Base-by-base conservation (phyloP, 2,888 invertebrate species). In the Caenorhabditis becei region DNA sequence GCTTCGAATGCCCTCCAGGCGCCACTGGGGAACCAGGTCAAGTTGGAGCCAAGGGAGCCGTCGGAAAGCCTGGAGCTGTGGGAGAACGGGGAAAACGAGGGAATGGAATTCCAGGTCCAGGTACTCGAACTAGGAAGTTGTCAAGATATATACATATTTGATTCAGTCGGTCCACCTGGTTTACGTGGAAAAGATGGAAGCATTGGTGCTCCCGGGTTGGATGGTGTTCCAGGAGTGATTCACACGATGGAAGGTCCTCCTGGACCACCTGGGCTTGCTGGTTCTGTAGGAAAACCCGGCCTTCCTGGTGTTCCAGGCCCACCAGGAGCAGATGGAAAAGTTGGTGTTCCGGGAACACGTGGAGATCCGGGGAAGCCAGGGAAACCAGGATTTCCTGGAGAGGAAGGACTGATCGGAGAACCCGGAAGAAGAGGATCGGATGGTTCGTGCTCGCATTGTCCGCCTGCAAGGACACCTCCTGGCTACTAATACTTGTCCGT, bases 1-100 rank as follows among this genome's bases (percentile, higher is more conserved):
- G 77, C 18, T 69, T 77, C 18, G 77, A 77, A 35, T 77, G 77
- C 35, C 77, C 77, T 1, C 67, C 67, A 0, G 77, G 77, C 8
- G 18, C 49, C 8, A 18, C 77, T 8, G 77, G 77, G 3, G 16
- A 11, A 18, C 69, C 77, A 8, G 77, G 77, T 47, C 8, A 24
- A 24, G 47, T 37, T 20, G 77, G 77, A 14, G 23, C 20, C n/a
- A 77, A 61, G 23, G 77, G 77, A 24, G 5, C 28, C 0, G 47
- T 7, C 14, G 75, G 75, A 18, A 0, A 11, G 0, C 16, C 10
- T 7, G 77, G 77, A 56, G 18, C 54, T 14, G n/a, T 41, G 4
- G 75, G 75, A 8, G 5, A 3, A 0, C 24, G 14, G 35, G 75
- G 75, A 41, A 53, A 44, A 1, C 20, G 14, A 44, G 75, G 75